Percentiles rank a stretch among this genome's conserved stretches.
Evolutionary conservation across 2,113 vertebrate species (phyloP).

Genomic region (Callipepla squamata): DNA sequence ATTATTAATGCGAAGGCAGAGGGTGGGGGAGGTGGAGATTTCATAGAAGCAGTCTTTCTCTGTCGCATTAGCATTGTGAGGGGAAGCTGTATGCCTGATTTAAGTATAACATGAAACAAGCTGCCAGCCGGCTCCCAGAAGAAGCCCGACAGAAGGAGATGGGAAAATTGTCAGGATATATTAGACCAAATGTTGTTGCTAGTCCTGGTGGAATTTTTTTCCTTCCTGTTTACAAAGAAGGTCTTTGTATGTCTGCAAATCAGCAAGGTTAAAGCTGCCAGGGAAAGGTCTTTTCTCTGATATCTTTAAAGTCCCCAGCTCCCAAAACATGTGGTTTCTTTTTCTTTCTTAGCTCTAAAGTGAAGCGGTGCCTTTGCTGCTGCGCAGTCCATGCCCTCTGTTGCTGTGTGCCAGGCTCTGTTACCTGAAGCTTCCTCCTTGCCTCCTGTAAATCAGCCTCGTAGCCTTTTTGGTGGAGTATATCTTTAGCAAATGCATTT

Average conservation of each 20-base stretch:
- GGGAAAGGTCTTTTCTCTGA: constrained; percentile 53
- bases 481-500: constrained; percentile 71
- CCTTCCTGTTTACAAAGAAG: constrained; percentile 72
- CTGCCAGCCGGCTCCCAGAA: constrained; percentile 68
- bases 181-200: constrained; percentile 69
- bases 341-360: constrained; percentile 48
- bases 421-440: constrained; percentile 32
- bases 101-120: constrained; percentile 69
- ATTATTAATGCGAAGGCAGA: not conserved
- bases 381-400: not conserved
- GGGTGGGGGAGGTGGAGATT: not conserved
- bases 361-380: constrained; percentile 10
- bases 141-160: constrained; percentile 64
- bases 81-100: constrained; percentile 62
- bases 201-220: constrained; percentile 66
- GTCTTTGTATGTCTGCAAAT: constrained; percentile 74
- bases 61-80: constrained; percentile 56
- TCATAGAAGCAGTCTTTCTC: constrained; percentile 37
- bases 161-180: constrained; percentile 74
- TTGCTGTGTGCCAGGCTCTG: constrained; percentile 4
- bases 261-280: constrained; percentile 70
- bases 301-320: constrained; percentile 30
- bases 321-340: constrained; percentile 50
- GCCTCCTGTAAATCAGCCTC: constrained; percentile 37
- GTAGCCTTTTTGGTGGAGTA: constrained; percentile 55